Evolutionary conservation across 2,113 vertebrate species (phyloP).

Genomic region (Plotosus lineatus): DNA sequence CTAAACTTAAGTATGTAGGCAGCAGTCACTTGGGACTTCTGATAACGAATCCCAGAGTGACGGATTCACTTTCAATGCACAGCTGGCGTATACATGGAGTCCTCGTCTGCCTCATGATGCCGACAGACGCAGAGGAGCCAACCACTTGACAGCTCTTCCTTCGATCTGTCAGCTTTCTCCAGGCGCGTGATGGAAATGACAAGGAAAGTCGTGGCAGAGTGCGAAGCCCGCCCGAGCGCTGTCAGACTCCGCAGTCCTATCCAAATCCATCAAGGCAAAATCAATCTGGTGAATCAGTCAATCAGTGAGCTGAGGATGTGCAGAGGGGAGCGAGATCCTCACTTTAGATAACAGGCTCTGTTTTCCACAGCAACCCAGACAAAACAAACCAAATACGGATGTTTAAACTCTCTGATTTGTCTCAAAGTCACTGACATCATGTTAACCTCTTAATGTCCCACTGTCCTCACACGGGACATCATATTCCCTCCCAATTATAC

Average conservation of each 20-base stretch:
- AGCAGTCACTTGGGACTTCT: neutral
- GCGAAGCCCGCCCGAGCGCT: neutral
- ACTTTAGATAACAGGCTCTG: neutral
- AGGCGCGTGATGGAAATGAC: slow-evolving; percentile 37
- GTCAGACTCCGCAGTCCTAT: slow-evolving; percentile 6
- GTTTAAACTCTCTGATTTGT: neutral
- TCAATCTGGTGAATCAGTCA: slow-evolving; percentile 34
- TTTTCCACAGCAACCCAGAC: neutral
- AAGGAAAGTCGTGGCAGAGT: slow-evolving; percentile 26
- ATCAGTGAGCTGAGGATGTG: neutral
- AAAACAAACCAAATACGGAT: neutral
- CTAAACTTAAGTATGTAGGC: neutral
- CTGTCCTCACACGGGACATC: no score
- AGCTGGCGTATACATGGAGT: slow-evolving; percentile 12
- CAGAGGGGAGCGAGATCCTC: neutral
- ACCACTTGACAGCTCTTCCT: slow-evolving; percentile 29
- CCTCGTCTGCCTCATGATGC: slow-evolving; percentile 2
- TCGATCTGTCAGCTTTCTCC: slow-evolving; percentile 32
- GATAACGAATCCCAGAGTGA: slow-evolving; percentile 10
- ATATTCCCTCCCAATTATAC: no score
- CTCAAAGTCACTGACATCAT: no score
- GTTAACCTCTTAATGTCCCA: no score
- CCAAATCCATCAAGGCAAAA: slow-evolving; percentile 19
- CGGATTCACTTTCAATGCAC: neutral
- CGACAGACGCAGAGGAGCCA: neutral